phyloP scores from a whole-genome alignment of 2,888 invertebrate genomes.

The Adineta ricciae region DNA sequence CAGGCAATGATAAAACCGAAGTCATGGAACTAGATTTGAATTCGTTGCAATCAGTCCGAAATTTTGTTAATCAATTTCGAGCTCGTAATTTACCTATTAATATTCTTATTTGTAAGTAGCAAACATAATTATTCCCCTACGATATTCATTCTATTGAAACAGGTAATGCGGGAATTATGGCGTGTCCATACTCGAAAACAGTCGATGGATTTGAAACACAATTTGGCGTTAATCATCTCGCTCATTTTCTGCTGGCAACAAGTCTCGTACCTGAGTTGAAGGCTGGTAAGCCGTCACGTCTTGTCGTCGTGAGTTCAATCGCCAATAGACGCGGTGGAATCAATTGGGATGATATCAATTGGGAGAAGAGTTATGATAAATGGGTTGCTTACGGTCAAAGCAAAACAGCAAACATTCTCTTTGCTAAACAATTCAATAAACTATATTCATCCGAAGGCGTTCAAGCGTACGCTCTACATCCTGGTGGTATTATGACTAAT shows the following conservation, averaged over 20 bases:
- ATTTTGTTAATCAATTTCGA: slow-evolving; percentile 24
- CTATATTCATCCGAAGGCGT: slow-evolving; percentile 2
- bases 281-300: not conserved
- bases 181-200: slow-evolving; percentile 32
- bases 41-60: slow-evolving; percentile 17
- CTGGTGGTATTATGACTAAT: slow-evolving; percentile 17
- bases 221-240: slow-evolving; percentile 37
- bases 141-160: not conserved
- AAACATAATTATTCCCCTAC: not conserved
- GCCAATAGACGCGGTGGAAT: not conserved
- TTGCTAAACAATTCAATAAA: slow-evolving; percentile 13
- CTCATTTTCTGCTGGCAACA: slow-evolving; percentile 25
- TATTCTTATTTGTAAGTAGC: slow-evolving; percentile 3
- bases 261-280: slow-evolving; percentile 9
- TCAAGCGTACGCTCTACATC: slow-evolving; percentile 2
- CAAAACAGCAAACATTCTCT: slow-evolving; percentile 18
- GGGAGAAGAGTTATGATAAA: slow-evolving; percentile 5
- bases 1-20: slow-evolving; percentile 15
- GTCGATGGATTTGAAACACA: slow-evolving; percentile 36
- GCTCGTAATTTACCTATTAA: slow-evolving; percentile 18
- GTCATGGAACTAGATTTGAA: slow-evolving; percentile 16
- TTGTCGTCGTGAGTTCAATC: not conserved
- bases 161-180: slow-evolving; percentile 33
- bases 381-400: not conserved
- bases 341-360: slow-evolving; percentile 20